Conservation (phyloP, 2,888 invertebrate species). For the Schizotus pectinicornis region DNA sequence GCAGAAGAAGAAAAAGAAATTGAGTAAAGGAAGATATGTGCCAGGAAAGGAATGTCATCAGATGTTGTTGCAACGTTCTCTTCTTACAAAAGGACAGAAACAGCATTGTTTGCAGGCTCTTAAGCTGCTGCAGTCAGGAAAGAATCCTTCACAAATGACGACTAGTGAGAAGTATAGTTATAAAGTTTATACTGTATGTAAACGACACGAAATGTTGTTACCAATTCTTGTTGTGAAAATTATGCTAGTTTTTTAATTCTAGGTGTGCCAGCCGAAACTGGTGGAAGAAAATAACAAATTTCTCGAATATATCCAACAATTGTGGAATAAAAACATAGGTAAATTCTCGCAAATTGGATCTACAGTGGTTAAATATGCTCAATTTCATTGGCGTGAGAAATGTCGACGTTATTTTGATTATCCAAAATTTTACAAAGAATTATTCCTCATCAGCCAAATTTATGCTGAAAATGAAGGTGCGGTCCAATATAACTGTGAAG, state of each 20-base stretch:
- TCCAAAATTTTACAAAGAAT: slow-evolving; percentile 41
- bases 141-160: slow-evolving; percentile 24
- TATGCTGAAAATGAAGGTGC: slow-evolving; percentile 37
- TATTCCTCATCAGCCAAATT: slow-evolving; percentile 34
- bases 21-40: slow-evolving; percentile 16
- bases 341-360: slow-evolving; percentile 13
- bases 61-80: slow-evolving; percentile 7
- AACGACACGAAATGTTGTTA: background rate
- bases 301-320: slow-evolving; percentile 25
- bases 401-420: slow-evolving; percentile 34
- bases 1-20: slow-evolving; percentile 15
- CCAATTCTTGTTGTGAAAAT: background rate
- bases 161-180: slow-evolving; percentile 28
- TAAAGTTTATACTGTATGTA: slow-evolving; percentile 36
- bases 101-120: slow-evolving; percentile 36
- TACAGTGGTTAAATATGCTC: slow-evolving; percentile 22
- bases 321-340: slow-evolving; percentile 31
- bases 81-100: slow-evolving; percentile 34
- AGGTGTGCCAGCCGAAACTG: slow-evolving; percentile 37
- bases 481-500: slow-evolving; percentile 39
- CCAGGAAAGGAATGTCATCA: slow-evolving; percentile 27
- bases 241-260: slow-evolving; percentile 15
- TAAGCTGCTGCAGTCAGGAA: slow-evolving; percentile 37
- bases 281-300: slow-evolving; percentile 37
- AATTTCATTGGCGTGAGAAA: slow-evolving; percentile 35